Conservation (phyloP, 2,113 vertebrate species). For the Orcinus orca region DNA sequence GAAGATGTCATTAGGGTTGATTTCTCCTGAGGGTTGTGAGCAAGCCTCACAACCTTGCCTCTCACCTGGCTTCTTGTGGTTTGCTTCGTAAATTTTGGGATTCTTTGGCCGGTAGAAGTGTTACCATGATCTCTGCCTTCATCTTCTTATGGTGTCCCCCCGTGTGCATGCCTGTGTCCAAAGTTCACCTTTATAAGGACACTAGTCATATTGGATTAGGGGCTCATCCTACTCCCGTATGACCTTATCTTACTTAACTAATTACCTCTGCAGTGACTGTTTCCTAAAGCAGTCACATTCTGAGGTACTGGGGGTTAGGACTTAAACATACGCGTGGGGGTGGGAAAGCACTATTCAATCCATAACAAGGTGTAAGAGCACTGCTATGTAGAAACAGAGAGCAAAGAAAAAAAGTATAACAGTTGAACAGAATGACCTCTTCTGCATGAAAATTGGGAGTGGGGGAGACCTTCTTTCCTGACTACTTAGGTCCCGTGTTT, state of each 20-base stretch:
- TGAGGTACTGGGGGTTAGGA: background rate
- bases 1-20: background rate
- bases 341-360: background rate
- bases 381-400: background rate
- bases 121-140: background rate
- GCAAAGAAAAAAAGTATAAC: background rate
- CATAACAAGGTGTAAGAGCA: background rate
- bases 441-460: background rate
- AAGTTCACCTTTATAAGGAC: background rate
- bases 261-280: background rate
- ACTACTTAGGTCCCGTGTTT: background rate
- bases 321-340: background rate
- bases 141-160: background rate
- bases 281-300: background rate
- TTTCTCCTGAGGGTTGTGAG: background rate
- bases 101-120: background rate
- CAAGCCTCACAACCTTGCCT: background rate
- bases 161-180: background rate
- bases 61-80: background rate
- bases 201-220: background rate
- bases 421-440: background rate
- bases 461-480: background rate
- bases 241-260: background rate
- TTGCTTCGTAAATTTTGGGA: background rate
- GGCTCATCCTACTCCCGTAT: background rate